Percentiles rank a stretch among this genome's conserved stretches.
These are phyloP conservation scores for Neolamprologus toae DNA, from an alignment of 2,113 vertebrate species.

Conservation along the genomic window DNA sequence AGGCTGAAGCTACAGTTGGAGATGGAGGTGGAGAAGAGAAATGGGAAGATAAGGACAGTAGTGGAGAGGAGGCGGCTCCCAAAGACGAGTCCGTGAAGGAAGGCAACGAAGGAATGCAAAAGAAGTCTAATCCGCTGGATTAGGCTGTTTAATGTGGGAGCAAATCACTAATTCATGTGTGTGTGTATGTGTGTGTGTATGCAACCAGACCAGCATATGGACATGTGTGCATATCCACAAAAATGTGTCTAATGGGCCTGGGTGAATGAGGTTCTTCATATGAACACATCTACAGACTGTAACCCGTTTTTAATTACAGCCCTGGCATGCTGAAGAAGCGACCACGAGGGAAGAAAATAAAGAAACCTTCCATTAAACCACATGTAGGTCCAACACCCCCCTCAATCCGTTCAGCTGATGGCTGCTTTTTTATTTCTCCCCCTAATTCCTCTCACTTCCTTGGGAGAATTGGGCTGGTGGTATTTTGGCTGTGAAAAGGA, in stretches of 20 bases:
- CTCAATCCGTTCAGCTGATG: conserved; percentile 45
- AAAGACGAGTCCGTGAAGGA: background rate
- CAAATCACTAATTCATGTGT: background rate
- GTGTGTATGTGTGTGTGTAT: background rate
- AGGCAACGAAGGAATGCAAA: background rate
- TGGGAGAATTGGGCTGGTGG: conserved; percentile 49
- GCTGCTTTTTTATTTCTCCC: background rate
- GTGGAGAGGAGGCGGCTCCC: background rate
- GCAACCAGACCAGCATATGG: conserved; percentile 15
- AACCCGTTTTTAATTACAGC: conserved; percentile 36
- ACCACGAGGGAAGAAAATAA: background rate
- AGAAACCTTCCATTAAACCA: background rate
- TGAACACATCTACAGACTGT: conserved; percentile 32
- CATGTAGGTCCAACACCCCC: conserved; percentile 4
- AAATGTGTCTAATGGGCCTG: conserved; percentile 8
- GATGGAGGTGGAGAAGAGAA: conserved; percentile 13
- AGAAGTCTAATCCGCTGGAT: background rate
- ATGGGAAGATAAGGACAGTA: background rate
- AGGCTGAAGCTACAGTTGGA: conserved; percentile 2
- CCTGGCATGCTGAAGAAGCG: conserved; percentile 5
- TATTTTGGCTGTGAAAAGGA: conserved; percentile 62
- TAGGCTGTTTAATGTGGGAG: background rate
- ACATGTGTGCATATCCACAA: conserved; percentile 3
- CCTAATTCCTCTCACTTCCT: conserved; percentile 20
- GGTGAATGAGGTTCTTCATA: conserved; percentile 5